Conservation (phyloP, 2,113 vertebrate genomes). For the Conger conger region DNA sequence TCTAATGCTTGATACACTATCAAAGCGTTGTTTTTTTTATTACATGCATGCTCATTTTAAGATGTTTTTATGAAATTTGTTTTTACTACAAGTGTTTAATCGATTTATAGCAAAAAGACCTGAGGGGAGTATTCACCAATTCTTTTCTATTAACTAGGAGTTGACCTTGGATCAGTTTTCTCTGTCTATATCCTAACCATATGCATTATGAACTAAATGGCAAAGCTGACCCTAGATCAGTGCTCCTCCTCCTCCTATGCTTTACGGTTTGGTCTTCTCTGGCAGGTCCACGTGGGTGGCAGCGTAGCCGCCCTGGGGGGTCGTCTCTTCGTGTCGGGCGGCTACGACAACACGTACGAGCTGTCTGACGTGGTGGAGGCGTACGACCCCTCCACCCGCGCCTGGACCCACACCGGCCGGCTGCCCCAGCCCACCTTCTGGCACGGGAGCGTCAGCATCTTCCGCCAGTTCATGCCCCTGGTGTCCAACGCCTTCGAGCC, state of each 20-base stretch:
- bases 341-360: constrained; percentile 94
- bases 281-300: constrained; percentile 92
- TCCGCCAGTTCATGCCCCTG: constrained; percentile 96
- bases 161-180: too few species aligned
- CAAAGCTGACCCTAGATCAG: too few species aligned
- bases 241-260: neutral
- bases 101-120: too few species aligned
- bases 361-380: constrained; percentile 90
- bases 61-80: too few species aligned
- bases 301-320: constrained; percentile 87
- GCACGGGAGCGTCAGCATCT: constrained; percentile 98
- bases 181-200: too few species aligned
- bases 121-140: too few species aligned
- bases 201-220: too few species aligned
- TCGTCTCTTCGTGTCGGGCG: constrained; percentile 89
- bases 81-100: too few species aligned
- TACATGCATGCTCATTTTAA: too few species aligned
- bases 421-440: constrained; percentile 96
- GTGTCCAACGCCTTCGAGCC: constrained; percentile 69
- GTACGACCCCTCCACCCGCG: constrained; percentile 75
- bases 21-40: too few species aligned
- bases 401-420: constrained; percentile 77
- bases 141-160: too few species aligned
- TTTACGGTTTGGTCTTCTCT: neutral
- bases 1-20: too few species aligned